Evolutionary conservation across 2,113 vertebrate species (phyloP).

Genomic region (Tachysurus vachellii): DNA sequence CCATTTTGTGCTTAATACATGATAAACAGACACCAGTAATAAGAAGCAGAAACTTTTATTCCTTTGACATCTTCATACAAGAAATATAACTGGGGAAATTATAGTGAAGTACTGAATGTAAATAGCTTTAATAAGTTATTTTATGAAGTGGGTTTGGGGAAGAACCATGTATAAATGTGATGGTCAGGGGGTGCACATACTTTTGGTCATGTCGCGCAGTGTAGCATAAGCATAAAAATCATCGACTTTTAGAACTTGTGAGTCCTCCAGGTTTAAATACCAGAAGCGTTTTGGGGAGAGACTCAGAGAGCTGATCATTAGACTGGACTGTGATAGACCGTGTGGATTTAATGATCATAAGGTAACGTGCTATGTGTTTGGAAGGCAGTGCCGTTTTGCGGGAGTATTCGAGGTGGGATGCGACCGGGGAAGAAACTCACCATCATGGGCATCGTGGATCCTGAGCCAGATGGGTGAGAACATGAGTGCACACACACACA

Average conservation of each 20-base stretch:
- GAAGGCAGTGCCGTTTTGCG: slow-evolving; percentile 91
- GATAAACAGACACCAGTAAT: neutral
- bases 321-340: neutral
- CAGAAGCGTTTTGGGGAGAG: neutral
- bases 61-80: neutral
- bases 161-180: neutral
- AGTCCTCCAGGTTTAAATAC: neutral
- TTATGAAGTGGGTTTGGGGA: neutral
- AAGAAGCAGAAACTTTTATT: neutral
- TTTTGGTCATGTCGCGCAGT: neutral
- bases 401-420: slow-evolving; percentile 87
- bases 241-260: neutral
- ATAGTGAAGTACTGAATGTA: no score
- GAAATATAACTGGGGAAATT: neutral
- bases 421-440: slow-evolving; percentile 88
- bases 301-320: neutral
- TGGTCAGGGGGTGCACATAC: neutral
- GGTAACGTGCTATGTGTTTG: neutral
- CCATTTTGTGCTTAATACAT: neutral
- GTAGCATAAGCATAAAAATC: neutral
- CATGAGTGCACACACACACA: neutral
- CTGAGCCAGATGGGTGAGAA: slow-evolving; percentile 84
- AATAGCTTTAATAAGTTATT: no score
- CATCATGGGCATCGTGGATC: slow-evolving; percentile 86
- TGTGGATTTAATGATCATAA: neutral